Percentiles rank a stretch among this genome's conserved stretches.
Conservation (phyloP, 2,113 vertebrate genomes). For the Podocnemis expansa region DNA sequence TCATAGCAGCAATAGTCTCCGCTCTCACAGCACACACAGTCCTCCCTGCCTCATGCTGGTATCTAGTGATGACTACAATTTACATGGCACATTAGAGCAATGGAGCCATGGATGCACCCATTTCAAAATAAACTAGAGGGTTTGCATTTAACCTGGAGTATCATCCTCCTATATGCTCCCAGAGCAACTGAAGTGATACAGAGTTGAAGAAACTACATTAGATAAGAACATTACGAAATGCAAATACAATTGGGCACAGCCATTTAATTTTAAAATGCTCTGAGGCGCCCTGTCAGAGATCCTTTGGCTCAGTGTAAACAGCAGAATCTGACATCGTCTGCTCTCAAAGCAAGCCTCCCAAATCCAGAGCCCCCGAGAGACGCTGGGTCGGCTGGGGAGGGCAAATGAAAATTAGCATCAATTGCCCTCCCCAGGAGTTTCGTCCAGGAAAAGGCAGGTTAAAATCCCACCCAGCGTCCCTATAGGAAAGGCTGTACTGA, state of each 20-base stretch:
- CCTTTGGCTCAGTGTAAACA: not conserved
- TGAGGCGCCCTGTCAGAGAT: accelerated
- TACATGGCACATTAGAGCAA: constrained; percentile 10
- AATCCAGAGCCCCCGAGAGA: not conserved
- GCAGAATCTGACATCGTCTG: not conserved
- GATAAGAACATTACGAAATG: constrained; percentile 20
- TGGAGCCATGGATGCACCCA: not conserved
- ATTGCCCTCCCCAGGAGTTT: not conserved
- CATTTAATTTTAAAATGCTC: constrained; percentile 48
- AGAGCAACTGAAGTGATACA: constrained; percentile 1
- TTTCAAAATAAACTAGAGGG: constrained; percentile 13
- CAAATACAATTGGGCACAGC: constrained; percentile 46
- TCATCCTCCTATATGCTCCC: not conserved
- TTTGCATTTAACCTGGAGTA: constrained; percentile 8
- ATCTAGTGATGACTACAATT: not conserved
- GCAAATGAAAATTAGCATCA: not conserved
- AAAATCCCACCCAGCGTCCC: not conserved
- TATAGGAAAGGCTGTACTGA: not conserved
- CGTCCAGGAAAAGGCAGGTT: not conserved
- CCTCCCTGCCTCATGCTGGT: constrained; percentile 1
- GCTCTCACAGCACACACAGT: not conserved
- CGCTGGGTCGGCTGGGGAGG: not conserved
- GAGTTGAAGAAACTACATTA: constrained; percentile 55
- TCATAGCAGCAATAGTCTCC: not conserved
- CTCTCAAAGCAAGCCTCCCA: not conserved